Evolutionary conservation across 2,113 vertebrate genomes (phyloP).

Genomic region (Ia io): DNA sequence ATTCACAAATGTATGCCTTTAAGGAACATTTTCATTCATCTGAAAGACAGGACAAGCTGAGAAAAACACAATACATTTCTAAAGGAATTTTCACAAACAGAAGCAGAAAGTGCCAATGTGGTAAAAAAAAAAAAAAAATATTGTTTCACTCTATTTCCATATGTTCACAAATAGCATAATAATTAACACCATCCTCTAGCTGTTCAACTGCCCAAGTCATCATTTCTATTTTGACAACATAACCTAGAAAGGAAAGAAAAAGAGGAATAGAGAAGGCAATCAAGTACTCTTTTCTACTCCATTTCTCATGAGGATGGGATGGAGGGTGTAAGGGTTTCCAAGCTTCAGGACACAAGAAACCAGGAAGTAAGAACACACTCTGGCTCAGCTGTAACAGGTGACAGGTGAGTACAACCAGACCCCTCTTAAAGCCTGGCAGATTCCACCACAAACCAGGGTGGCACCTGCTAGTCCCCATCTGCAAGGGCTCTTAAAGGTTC

Average conservation of each 20-base stretch:
- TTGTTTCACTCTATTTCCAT: background rate
- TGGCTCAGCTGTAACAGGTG: background rate
- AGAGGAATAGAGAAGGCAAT: background rate
- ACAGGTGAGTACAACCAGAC: background rate
- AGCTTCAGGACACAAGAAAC: background rate
- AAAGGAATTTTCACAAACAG: slow-evolving; percentile 6
- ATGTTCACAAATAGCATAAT: background rate
- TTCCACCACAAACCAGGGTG: background rate
- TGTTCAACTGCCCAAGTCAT: background rate
- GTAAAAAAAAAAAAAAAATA: background rate
- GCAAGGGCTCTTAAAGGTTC: background rate
- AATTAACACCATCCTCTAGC: background rate
- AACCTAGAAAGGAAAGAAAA: background rate
- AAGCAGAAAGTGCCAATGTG: background rate
- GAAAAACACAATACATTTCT: background rate
- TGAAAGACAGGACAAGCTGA: background rate
- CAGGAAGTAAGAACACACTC: background rate
- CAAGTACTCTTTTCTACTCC: background rate
- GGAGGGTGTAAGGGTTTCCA: background rate
- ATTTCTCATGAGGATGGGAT: background rate
- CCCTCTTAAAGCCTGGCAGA: background rate
- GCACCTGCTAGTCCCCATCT: background rate
- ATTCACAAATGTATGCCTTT: background rate
- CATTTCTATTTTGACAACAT: background rate
- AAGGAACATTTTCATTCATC: background rate